A percentile compares a stretch with the other conserved stretches of the same genome.
Evolutionary conservation across 1,140 invertebrate genomes (phyloP).

Genomic region (Saxidomus purpurata): DNA sequence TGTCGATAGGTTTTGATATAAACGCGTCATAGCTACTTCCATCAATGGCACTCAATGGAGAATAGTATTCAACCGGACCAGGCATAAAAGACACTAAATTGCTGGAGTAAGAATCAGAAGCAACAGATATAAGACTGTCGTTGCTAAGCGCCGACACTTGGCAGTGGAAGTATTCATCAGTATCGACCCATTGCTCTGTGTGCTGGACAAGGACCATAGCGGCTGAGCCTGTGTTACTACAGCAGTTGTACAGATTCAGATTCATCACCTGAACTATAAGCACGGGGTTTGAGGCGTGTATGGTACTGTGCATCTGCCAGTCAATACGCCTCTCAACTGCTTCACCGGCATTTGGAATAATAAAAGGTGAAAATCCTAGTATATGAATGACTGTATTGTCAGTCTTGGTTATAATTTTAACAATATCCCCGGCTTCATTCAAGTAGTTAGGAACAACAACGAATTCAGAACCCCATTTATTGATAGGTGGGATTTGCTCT

Average conservation of each 20-base stretch:
- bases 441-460: conserved; percentile 20
- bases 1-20: not conserved
- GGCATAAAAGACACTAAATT: not conserved
- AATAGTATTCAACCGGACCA: not conserved
- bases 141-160: not conserved
- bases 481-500: conserved; percentile 51
- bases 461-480: conserved; percentile 49
- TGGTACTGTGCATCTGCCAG: conserved; percentile 4
- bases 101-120: not conserved
- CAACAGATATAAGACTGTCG: not conserved
- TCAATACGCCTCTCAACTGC: conserved; percentile 36
- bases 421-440: conserved; percentile 43
- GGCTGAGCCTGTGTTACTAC: not conserved
- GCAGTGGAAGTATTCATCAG: not conserved
- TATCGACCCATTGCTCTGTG: conserved; percentile 1
- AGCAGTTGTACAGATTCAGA: conserved; percentile 40
- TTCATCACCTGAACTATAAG: conserved; percentile 38
- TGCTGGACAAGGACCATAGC: conserved; percentile 45
- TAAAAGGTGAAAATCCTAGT: conserved; percentile 45
- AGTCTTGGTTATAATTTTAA: conserved; percentile 48
- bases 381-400: conserved; percentile 35
- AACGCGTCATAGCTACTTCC: not conserved
- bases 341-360: conserved; percentile 20
- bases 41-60: not conserved
- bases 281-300: conserved; percentile 32